These are phyloP conservation scores for Anguilla japonica DNA, from an alignment of 2,113 vertebrate genomes.

Conservation along the genomic window DNA sequence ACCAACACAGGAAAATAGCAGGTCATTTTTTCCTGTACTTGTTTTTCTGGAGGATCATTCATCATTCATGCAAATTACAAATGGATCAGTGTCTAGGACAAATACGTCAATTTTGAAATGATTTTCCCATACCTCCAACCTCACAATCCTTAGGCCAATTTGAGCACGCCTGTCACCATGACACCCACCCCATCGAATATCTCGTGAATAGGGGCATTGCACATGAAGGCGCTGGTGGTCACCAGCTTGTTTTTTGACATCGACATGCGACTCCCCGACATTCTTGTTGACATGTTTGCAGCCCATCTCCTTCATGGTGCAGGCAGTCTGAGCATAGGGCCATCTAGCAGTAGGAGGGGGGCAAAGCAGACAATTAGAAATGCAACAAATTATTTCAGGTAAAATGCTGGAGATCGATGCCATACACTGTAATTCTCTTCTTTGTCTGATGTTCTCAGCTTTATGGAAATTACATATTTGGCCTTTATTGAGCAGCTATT, in stretches of 20 bases:
- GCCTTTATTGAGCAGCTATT: background rate
- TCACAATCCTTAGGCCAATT: conserved; percentile 59
- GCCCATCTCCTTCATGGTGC: conserved; percentile 70
- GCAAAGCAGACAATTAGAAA: background rate
- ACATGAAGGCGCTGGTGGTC: conserved; percentile 82
- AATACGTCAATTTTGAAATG: background rate
- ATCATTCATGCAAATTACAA: too few species aligned
- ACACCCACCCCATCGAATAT: conserved; percentile 77
- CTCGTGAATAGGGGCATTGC: conserved; percentile 76
- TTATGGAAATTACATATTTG: background rate
- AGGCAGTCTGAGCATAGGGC: conserved; percentile 75
- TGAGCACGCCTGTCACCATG: conserved; percentile 76
- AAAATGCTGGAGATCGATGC: background rate
- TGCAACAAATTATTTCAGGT: background rate
- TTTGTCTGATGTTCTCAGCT: background rate
- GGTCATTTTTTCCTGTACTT: too few species aligned
- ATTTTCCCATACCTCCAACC: background rate
- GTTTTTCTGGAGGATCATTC: too few species aligned
- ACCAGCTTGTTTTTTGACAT: conserved; percentile 78
- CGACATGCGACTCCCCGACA: conserved; percentile 74
- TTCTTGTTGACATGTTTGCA: conserved; percentile 79
- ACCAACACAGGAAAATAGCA: too few species aligned
- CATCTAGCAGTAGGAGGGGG: conserved; percentile 62
- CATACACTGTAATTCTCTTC: background rate
- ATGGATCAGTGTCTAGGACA: too few species aligned